These are phyloP conservation scores for Eupithecia subfuscata DNA, from an alignment of 2,888 invertebrate genomes.

Conservation along the genomic window DNA sequence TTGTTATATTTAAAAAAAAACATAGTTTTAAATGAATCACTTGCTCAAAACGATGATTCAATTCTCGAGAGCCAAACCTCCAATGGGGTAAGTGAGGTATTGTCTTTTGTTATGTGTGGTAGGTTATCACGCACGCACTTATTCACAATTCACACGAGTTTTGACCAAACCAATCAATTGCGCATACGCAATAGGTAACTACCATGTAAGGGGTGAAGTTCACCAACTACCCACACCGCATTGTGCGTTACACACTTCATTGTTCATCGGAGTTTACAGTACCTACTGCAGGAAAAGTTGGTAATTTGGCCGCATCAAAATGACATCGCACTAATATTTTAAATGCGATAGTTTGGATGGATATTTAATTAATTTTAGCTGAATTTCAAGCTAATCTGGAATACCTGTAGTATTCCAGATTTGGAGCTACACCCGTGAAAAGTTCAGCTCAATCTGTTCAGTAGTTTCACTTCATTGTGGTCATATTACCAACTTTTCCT, in stretches of 20 bases:
- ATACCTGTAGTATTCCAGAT: too few relatives aligned
- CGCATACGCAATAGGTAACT: background rate
- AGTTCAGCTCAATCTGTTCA: too few relatives aligned
- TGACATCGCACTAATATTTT: background rate
- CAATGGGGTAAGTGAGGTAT: background rate
- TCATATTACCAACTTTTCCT: too few relatives aligned
- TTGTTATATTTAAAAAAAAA: too few relatives aligned
- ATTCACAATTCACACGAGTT: constrained; percentile 4
- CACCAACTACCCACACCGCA: background rate
- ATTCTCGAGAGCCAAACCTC: background rate
- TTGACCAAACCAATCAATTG: background rate
- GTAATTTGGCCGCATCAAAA: background rate
- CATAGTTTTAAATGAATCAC: background rate
- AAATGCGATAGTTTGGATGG: too few relatives aligned
- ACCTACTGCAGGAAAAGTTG: background rate
- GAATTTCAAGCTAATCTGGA: too few relatives aligned
- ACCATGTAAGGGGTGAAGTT: background rate
- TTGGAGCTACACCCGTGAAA: too few relatives aligned
- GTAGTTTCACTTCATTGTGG: too few relatives aligned
- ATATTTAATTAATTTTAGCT: too few relatives aligned
- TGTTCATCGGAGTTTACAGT: background rate
- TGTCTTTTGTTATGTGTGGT: background rate
- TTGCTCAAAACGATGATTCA: background rate
- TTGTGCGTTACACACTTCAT: background rate
- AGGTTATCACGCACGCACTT: background rate